Evolutionary conservation across 2,888 invertebrate species (phyloP).

Genomic region (Drosophila parthenogenetica): DNA sequence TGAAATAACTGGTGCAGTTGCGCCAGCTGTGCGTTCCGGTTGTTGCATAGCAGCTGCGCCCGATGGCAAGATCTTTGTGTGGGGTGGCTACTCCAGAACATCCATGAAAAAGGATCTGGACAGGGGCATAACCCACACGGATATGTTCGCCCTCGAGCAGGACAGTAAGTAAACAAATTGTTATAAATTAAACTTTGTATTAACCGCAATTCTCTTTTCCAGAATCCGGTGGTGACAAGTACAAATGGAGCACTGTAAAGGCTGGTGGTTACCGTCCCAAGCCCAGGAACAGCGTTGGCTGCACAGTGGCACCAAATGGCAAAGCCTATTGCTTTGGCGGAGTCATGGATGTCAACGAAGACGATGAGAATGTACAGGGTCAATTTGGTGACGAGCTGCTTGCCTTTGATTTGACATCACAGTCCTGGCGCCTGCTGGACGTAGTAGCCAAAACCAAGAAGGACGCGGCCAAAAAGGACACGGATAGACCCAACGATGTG

Average conservation of each 20-base stretch:
- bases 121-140: constrained; percentile 89
- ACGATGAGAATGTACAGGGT: constrained; percentile 92
- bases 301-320: constrained; percentile 87
- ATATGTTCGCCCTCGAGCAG: constrained; percentile 88
- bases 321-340: constrained; percentile 94
- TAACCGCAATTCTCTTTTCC: not conserved
- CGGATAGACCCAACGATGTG: constrained; percentile 35
- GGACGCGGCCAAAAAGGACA: constrained; percentile 58
- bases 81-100: constrained; percentile 92
- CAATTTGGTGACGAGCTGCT: constrained; percentile 93
- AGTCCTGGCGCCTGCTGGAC: constrained; percentile 89
- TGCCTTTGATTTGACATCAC: constrained; percentile 89
- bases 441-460: constrained; percentile 85
- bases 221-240: constrained; percentile 89
- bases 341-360: constrained; percentile 92
- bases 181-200: too few species aligned
- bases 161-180: constrained; percentile 83
- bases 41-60: constrained; percentile 86
- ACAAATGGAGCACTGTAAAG: constrained; percentile 90
- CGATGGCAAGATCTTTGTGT: constrained; percentile 89
- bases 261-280: constrained; percentile 88
- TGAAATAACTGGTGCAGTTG: constrained; percentile 87
- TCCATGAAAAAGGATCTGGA: constrained; percentile 91
- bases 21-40: constrained; percentile 92
- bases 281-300: constrained; percentile 90